phyloP scores from a whole-genome alignment of 2,888 invertebrate genomes.

The Pristionchus maxplancki region DNA sequence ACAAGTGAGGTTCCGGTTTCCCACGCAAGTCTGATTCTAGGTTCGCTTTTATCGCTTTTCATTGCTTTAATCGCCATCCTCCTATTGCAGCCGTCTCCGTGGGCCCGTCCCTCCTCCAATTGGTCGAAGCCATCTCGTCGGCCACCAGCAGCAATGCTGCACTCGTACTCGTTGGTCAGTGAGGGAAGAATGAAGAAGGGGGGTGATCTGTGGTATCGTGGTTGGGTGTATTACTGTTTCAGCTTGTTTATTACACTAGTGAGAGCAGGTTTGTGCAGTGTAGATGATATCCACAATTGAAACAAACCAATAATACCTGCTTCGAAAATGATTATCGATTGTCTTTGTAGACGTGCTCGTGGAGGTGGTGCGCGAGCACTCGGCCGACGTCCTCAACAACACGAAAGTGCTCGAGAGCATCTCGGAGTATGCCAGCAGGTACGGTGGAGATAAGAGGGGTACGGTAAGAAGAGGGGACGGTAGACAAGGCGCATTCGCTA shows the following conservation, averaged over 20 bases:
- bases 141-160: constrained; percentile 59
- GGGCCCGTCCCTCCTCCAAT: constrained; percentile 17
- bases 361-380: constrained; percentile 60
- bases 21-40: not conserved
- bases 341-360: constrained; percentile 59
- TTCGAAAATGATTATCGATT: not conserved
- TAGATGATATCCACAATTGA: no score
- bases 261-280: no score
- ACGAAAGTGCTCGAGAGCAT: constrained; percentile 58
- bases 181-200: no score
- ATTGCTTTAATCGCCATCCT: no score
- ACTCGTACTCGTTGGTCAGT: constrained; percentile 60
- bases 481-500: no score
- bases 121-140: constrained; percentile 59
- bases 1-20: not conserved
- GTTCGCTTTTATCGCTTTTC: no score
- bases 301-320: no score
- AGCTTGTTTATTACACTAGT: no score
- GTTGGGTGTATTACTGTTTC: no score
- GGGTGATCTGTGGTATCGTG: no score
- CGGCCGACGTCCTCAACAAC: constrained; percentile 65
- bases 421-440: constrained; percentile 47
- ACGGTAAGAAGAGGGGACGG: no score
- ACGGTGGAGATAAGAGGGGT: not conserved
- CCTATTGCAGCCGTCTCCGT: constrained; percentile 13